Evolutionary conservation across 2,113 vertebrate genomes (phyloP).

Genomic region (Oceanites oceanicus): DNA sequence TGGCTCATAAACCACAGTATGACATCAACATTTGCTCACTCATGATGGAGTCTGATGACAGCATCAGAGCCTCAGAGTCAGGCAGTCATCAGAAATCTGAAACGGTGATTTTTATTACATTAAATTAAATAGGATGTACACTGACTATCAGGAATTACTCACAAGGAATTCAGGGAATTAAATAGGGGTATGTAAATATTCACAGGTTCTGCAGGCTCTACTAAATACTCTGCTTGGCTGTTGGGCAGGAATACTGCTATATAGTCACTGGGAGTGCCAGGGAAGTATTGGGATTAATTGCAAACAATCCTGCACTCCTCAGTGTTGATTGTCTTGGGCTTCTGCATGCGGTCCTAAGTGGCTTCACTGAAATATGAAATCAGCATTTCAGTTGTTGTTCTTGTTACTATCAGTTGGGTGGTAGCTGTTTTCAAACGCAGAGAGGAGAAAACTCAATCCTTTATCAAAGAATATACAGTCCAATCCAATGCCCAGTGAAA

Average conservation of each 20-base stretch:
- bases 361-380: neutral
- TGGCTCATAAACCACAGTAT: neutral
- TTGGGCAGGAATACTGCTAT: neutral
- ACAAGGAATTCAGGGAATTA: constrained; percentile 45
- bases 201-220: neutral
- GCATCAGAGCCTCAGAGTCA: neutral
- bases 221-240: neutral
- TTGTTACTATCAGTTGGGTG: neutral
- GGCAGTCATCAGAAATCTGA: constrained; percentile 16
- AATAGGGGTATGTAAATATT: neutral
- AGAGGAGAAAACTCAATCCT: neutral
- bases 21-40: neutral
- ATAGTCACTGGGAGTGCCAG: neutral
- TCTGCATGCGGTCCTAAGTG: neutral
- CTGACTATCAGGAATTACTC: constrained; percentile 27
- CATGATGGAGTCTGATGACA: constrained; percentile 10
- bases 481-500: neutral
- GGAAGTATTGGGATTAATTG: neutral
- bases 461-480: neutral
- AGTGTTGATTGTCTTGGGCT: neutral
- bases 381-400: neutral
- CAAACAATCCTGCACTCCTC: neutral
- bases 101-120: constrained; percentile 8
- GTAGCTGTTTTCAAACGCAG: neutral
- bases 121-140: neutral